phyloP scores from a whole-genome alignment of 2,113 vertebrate species.

The Hassar affinis region DNA sequence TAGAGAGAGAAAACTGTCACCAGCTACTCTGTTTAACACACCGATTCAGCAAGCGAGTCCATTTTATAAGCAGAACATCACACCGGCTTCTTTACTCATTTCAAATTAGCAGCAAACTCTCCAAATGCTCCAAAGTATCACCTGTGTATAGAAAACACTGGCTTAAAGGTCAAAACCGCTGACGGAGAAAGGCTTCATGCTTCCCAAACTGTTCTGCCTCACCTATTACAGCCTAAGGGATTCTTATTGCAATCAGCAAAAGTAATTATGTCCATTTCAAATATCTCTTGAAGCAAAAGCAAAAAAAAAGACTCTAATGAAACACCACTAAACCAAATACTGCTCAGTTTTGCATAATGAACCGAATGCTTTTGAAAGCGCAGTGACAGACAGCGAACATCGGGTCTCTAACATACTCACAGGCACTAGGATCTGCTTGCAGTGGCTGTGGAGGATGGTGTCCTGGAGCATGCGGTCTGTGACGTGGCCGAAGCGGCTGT shows the following conservation, averaged over 20 bases:
- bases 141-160: background rate
- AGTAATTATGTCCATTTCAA: background rate
- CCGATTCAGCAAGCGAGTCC: background rate
- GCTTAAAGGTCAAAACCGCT: background rate
- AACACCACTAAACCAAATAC: background rate
- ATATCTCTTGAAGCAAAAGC: background rate
- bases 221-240: background rate
- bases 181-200: background rate
- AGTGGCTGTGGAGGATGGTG: slow-evolving; percentile 83
- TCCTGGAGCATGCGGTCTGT: slow-evolving; percentile 94
- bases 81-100: background rate
- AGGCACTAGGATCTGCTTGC: slow-evolving; percentile 97
- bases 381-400: too few species aligned
- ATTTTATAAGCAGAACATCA: background rate
- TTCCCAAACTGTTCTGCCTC: background rate
- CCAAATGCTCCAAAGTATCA: background rate
- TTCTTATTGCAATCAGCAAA: background rate
- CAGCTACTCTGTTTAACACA: background rate
- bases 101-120: background rate
- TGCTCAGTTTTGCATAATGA: background rate
- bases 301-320: background rate
- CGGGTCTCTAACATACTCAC: slow-evolving; percentile 77
- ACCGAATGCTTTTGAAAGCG: background rate
- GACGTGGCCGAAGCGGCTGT: slow-evolving; percentile 82
- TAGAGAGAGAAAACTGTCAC: background rate